Conservation (phyloP, 2,888 invertebrate species). For the Ischnura elegans region DNA sequence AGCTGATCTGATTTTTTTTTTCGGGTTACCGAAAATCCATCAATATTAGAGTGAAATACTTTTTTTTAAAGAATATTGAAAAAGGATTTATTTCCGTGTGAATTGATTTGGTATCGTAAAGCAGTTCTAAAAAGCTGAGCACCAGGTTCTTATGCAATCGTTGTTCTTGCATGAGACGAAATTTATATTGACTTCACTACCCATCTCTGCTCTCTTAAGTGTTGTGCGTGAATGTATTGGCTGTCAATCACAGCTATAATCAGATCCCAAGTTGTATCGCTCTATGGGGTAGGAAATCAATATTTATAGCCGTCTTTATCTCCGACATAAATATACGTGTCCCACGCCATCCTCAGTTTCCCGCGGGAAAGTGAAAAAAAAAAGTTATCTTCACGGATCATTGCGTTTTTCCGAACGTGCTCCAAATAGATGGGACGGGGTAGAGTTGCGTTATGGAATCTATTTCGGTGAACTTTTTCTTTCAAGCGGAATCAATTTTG, state of each 20-base stretch:
- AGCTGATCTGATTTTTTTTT: too few relatives aligned
- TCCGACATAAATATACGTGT: not conserved
- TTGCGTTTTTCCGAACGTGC: not conserved
- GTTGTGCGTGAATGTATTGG: not conserved
- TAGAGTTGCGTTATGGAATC: not conserved
- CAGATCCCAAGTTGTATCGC: not conserved
- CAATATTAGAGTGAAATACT: not conserved
- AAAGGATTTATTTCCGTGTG: not conserved
- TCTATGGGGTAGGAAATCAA: not conserved
- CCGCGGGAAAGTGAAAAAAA: not conserved
- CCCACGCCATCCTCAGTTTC: not conserved
- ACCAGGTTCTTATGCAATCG: not conserved
- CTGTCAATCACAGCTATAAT: not conserved
- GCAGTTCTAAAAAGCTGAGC: not conserved
- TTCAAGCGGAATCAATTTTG: not conserved
- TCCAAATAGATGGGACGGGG: not conserved
- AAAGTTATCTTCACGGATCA: constrained; percentile 11
- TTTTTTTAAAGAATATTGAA: not conserved
- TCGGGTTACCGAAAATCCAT: too few relatives aligned
- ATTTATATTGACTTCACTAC: too few relatives aligned
- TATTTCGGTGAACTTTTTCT: not conserved
- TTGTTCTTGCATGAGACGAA: not conserved
- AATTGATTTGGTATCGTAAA: not conserved
- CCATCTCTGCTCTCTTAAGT: too few relatives aligned
- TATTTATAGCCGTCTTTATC: not conserved